Evolutionary conservation across 2,797 vertebrate species (phyloP).

Genomic region (Pseudochirops cupreus): DNA sequence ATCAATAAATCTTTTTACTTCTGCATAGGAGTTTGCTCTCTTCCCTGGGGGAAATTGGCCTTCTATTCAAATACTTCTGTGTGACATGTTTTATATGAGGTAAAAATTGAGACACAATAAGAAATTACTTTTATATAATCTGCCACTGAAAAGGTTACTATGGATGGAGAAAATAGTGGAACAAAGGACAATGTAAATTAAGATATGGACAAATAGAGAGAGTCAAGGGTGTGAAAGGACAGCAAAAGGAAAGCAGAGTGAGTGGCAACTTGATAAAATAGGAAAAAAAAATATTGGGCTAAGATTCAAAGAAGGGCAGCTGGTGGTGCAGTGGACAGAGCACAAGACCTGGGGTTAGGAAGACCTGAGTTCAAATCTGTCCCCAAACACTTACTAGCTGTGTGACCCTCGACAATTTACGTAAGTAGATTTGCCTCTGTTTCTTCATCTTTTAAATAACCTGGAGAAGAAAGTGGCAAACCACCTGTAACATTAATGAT

Average conservation of each 20-base stretch:
- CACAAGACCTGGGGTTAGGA: neutral
- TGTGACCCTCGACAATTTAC: neutral
- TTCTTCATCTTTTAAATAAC: neutral
- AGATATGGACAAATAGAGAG: neutral
- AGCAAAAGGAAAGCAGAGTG: neutral
- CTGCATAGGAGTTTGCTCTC: conserved; percentile 56
- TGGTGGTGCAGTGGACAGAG: neutral
- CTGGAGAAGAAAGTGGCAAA: neutral
- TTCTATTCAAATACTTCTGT: conserved; percentile 68
- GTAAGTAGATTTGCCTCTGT: neutral
- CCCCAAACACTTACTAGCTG: neutral
- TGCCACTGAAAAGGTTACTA: neutral
- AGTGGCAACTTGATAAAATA: neutral
- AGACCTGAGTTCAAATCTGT: neutral
- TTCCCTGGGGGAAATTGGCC: conserved; percentile 53
- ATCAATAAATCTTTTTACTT: conserved; percentile 73
- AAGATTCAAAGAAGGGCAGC: neutral
- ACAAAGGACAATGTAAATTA: neutral
- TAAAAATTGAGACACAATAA: neutral
- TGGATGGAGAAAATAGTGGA: neutral
- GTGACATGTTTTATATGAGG: conserved; percentile 1
- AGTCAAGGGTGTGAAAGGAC: neutral
- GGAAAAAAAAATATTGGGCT: neutral
- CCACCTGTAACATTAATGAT: no score
- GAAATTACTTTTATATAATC: neutral